Evolutionary conservation across 2,888 invertebrate genomes (phyloP), one percentile per base, ranked within the genome.

Genomic region (Electrophaes corylata): DNA sequence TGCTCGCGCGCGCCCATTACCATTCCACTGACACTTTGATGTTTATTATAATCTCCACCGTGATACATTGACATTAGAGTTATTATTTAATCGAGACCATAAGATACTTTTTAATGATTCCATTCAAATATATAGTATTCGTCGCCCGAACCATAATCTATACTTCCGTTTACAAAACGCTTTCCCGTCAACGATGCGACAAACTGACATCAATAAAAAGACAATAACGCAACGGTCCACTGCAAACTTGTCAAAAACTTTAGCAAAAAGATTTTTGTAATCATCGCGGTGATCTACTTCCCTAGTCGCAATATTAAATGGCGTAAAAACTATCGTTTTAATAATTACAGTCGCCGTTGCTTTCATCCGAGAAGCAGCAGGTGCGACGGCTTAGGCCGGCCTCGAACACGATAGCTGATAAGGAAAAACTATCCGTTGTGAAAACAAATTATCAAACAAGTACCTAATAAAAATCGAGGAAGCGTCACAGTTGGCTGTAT

Each of bases 401-500:
- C 56, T 59, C 55, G 62, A 71, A 76, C 74, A 76, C 71, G 72
- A 62, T 64, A 60, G 62, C 49, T 65, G 70, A 73, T 73, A 72
- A 76, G 72, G 81, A 84, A 86, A 85, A 84, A 84, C 78, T 74
- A 75, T 73, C 78, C 78, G 76, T 79, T 82, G 79, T 84, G 89
- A 90, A 89, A 90, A 90, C 88, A 84, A 89, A 90, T 85, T 84
- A 84, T 88, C 80, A 75, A 82, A 82, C 78, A 88, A 86, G 81
- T 20, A 14, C 11, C 12, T 87, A 89, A 85, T 86, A 88, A 84
- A 83, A 84, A 85, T 79, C 82, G 86, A 88, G 90, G 91, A 90
- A 91, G 83, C 85, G 91, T 91, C 88, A 90, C 91, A 91, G 84
- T 88, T 80, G 83, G 83, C 83, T 88, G 89, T 90, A 73, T 83